Evolutionary conservation across 2,888 invertebrate species (phyloP).

Genomic region (Cenopis cana): DNA sequence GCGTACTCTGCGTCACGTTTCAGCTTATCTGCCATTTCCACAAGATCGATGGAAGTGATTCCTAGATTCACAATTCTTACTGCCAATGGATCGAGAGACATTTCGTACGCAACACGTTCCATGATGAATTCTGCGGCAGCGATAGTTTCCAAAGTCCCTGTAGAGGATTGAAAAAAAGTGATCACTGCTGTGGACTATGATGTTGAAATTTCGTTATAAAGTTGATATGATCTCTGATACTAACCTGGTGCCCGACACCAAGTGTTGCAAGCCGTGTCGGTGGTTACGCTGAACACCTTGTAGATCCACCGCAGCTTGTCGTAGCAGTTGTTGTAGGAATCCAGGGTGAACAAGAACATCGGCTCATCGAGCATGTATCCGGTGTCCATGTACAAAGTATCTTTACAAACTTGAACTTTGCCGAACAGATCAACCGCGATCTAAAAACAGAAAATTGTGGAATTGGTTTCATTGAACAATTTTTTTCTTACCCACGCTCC

Average conservation of each 20-base stretch:
- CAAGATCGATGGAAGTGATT: constrained; percentile 49
- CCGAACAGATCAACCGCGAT: constrained; percentile 70
- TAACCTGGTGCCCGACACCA: constrained; percentile 65
- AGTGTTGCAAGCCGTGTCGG: constrained; percentile 65
- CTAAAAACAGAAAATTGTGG: constrained; percentile 47
- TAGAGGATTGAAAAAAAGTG: constrained; percentile 9
- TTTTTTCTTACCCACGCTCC: not conserved
- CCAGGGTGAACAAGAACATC: constrained; percentile 47
- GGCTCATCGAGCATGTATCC: constrained; percentile 68
- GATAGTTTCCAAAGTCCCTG: constrained; percentile 77
- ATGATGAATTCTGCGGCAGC: constrained; percentile 83
- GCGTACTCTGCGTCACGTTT: constrained; percentile 79
- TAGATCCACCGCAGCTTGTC: constrained; percentile 57
- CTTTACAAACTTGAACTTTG: constrained; percentile 79
- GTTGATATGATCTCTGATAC: not conserved
- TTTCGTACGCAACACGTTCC: constrained; percentile 83
- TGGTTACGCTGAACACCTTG: constrained; percentile 55
- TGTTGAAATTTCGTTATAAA: not conserved
- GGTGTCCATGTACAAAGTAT: constrained; percentile 75
- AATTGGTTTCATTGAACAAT: not conserved
- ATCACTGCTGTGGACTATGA: not conserved
- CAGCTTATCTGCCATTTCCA: constrained; percentile 76
- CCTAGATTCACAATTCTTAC: constrained; percentile 78
- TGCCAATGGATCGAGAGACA: constrained; percentile 79
- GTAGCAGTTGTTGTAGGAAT: constrained; percentile 59